phyloP scores from a whole-genome alignment of 2,797 vertebrate species.

The Coreius guichenoti region DNA sequence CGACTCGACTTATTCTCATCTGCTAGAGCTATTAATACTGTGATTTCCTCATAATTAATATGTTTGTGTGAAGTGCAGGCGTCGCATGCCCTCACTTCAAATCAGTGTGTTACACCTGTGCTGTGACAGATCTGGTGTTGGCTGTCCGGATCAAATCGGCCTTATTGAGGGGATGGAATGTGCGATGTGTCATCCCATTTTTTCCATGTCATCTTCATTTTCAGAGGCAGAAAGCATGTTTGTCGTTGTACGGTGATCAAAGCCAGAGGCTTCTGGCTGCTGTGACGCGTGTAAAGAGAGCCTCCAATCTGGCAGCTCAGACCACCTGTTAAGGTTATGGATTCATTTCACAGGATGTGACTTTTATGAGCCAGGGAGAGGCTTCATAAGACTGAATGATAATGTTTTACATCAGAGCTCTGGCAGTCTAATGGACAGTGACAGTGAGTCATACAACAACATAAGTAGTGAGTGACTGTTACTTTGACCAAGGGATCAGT shows the following conservation, averaged over 20 bases:
- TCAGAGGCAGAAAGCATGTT: slow-evolving; percentile 20
- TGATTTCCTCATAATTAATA: slow-evolving; percentile 9
- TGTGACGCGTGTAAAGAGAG: slow-evolving; percentile 7
- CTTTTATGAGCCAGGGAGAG: slow-evolving; percentile 50
- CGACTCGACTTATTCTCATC: not conserved
- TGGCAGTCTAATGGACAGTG: slow-evolving; percentile 34
- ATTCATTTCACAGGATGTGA: slow-evolving; percentile 52
- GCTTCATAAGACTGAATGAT: slow-evolving; percentile 24
- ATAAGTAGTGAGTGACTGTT: slow-evolving; percentile 19
- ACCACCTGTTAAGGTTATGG: slow-evolving; percentile 53
- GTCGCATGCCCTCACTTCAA: slow-evolving; percentile 5
- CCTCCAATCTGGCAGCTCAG: slow-evolving; percentile 25
- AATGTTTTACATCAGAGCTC: slow-evolving; percentile 10
- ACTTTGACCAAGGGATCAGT: slow-evolving; percentile 6
- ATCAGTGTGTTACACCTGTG: slow-evolving; percentile 22
- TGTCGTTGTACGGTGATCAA: slow-evolving; percentile 54
- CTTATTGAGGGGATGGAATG: slow-evolving; percentile 35
- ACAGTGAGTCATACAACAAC: slow-evolving; percentile 43
- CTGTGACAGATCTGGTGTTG: slow-evolving; percentile 37
- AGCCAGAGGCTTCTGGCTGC: slow-evolving; percentile 38
- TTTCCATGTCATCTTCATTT: slow-evolving; percentile 37
- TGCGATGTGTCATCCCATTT: slow-evolving; percentile 52
- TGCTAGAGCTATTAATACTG: not conserved
- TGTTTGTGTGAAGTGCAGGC: not conserved
- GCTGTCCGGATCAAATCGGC: slow-evolving; percentile 42